A percentile compares a stretch with the other conserved stretches of the same genome.
phyloP scores from a whole-genome alignment of 2,113 vertebrate species.

The Dipodomys stephensi region DNA sequence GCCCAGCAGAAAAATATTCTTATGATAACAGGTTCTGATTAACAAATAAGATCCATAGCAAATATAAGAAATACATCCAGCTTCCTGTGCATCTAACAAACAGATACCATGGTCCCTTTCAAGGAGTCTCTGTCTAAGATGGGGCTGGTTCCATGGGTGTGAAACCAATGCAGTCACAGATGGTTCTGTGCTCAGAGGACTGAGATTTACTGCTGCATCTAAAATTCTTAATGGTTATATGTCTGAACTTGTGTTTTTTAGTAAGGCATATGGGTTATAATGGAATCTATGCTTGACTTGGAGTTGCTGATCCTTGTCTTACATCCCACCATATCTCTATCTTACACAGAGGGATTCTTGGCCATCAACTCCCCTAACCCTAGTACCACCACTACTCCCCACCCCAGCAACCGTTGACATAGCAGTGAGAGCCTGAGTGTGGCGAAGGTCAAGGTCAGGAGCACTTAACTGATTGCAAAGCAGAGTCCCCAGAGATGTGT shows the following conservation, averaged over 20 bases:
- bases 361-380: not conserved
- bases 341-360: not conserved
- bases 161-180: not conserved
- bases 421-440: not conserved
- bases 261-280: not conserved
- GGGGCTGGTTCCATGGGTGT: not conserved
- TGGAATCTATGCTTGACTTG: not conserved
- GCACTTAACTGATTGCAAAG: not conserved
- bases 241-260: constrained; percentile 23
- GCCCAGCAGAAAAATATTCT: not conserved
- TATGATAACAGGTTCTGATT: not conserved
- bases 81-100: not conserved
- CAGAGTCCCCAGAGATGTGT: not conserved
- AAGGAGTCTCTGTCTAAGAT: not conserved
- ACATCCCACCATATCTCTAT: not conserved
- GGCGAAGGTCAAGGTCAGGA: not conserved
- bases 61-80: not conserved
- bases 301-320: not conserved
- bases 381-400: not conserved
- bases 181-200: not conserved
- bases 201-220: not conserved
- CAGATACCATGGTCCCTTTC: not conserved
- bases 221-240: not conserved
- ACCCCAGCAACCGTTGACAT: not conserved
- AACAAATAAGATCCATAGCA: constrained; percentile 3